A percentile compares a stretch with the other conserved stretches of the same genome.
phyloP scores from a whole-genome alignment of 2,797 vertebrate genomes.

The Bufotes viridis region DNA sequence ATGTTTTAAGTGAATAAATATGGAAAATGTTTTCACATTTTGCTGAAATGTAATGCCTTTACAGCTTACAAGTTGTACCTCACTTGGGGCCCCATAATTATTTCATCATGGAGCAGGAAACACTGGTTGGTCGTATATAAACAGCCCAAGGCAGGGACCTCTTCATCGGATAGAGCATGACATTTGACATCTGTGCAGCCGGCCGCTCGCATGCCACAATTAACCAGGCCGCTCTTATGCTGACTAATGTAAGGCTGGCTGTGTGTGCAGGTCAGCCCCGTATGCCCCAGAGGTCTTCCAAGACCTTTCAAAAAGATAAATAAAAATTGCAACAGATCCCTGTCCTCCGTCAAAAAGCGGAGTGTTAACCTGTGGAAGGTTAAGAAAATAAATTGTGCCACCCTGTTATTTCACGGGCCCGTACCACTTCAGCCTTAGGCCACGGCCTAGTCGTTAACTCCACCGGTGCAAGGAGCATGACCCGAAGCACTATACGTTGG shows the following conservation, averaged over 20 bases:
- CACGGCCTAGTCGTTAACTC: not conserved
- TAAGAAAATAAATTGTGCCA: conserved; percentile 58
- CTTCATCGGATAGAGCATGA: conserved; percentile 81
- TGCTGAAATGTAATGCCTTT: conserved; percentile 74
- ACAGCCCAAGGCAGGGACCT: conserved; percentile 82
- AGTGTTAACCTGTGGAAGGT: conserved; percentile 48
- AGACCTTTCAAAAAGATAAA: conserved; percentile 53
- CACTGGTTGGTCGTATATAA: conserved; percentile 87
- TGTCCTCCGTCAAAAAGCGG: conserved; percentile 56
- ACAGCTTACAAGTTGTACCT: conserved; percentile 75
- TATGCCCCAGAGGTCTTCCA: conserved; percentile 69
- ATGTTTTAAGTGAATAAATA: conserved; percentile 67
- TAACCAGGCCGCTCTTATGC: conserved; percentile 66
- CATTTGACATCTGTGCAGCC: conserved; percentile 84
- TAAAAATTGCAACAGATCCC: conserved; percentile 51
- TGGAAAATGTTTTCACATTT: conserved; percentile 69
- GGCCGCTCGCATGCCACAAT: conserved; percentile 69
- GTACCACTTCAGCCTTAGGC: conserved; percentile 13
- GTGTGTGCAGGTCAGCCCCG: conserved; percentile 34
- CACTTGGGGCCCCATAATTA: conserved; percentile 84
- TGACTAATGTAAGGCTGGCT: conserved; percentile 58
- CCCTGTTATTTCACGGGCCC: conserved; percentile 33
- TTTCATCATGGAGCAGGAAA: conserved; percentile 91
- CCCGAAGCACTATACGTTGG: not conserved
- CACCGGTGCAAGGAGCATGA: not conserved